Base-by-base conservation (phyloP, 2,113 vertebrate genomes). In the Albula glossodonta region DNA sequence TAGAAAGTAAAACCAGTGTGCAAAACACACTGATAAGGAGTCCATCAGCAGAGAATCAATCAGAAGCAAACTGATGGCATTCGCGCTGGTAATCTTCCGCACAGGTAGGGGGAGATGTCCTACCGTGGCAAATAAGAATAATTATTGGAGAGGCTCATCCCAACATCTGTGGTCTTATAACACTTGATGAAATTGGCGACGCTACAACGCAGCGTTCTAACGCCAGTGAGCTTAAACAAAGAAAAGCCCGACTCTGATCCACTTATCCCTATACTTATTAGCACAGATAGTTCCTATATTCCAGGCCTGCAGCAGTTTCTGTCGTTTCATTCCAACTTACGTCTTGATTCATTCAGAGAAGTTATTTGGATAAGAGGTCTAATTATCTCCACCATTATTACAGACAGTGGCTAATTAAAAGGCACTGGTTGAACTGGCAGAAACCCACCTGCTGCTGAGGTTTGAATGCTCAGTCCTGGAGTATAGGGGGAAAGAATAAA, bases 401-500 rank as follows among this genome's bases (percentile, higher is more conserved):
- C 56, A 81, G 84, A 85, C 78, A 81, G 78, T 63, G 78, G 56
- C 84, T 63, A 63, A 85, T 51, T 78, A 63, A 81, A 85, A 85
- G 78, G 84, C 78, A 80, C 78, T 78, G 60, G 56, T 50, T 57
- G 81, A 80, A 81, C 78, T 78, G 41, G 66, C 56, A 17, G 31
- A 51, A 50, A 79, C 17, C 78, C 78, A 79, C 78, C 31, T 79
- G 78, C 78, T 63, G 50, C 51, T 15, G 49, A 85, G 78, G 84
- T 57, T 78, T 84, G 50, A 53, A 84, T 25, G 74, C 51, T 84
- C 51, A 57, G 51, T 50, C n/a, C 83, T 78, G 74, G 74, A 78
- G 25, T 48, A 19, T 52, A 50, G 52, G 56, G 78, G 84, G 56
- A 57, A 49, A 15, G 48, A 56, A 25, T 19, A 56, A 41, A 60